Conservation (phyloP, 2,113 vertebrate species). For the Pseudorectes ferrugineus region DNA sequence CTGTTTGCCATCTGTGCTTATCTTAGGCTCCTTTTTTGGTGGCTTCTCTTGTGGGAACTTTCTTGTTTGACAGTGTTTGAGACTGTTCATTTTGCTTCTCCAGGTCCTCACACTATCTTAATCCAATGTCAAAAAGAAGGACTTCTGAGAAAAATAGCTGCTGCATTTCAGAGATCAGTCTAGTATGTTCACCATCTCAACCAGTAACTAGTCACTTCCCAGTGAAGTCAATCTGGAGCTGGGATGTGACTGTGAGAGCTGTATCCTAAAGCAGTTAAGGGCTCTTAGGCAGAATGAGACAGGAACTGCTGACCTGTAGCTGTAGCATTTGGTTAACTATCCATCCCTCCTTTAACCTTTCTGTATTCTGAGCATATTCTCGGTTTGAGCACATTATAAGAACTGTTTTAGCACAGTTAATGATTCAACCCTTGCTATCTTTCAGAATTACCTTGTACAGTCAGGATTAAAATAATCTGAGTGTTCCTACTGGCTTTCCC, state of each 20-base stretch:
- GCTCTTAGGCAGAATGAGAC: neutral
- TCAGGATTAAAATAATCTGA: neutral
- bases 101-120: neutral
- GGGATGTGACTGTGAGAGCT: neutral
- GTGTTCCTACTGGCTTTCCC: neutral
- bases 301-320: neutral
- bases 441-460: neutral
- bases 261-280: neutral
- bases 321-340: neutral
- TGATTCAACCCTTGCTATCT: neutral
- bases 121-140: neutral
- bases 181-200: neutral
- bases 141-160: neutral
- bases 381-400: neutral
- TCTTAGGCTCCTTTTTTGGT: neutral
- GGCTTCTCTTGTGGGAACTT: neutral
- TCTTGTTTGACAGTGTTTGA: neutral
- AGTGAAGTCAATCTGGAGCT: neutral
- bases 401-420: neutral
- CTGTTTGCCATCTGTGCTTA: neutral
- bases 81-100: neutral
- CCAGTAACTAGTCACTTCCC: neutral
- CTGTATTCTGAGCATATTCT: neutral
- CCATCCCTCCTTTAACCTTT: neutral
- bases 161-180: neutral